A percentile compares a stretch with the other conserved stretches of the same genome.
Conservation (phyloP, 2,113 vertebrate species). For the Globicephala melas region DNA sequence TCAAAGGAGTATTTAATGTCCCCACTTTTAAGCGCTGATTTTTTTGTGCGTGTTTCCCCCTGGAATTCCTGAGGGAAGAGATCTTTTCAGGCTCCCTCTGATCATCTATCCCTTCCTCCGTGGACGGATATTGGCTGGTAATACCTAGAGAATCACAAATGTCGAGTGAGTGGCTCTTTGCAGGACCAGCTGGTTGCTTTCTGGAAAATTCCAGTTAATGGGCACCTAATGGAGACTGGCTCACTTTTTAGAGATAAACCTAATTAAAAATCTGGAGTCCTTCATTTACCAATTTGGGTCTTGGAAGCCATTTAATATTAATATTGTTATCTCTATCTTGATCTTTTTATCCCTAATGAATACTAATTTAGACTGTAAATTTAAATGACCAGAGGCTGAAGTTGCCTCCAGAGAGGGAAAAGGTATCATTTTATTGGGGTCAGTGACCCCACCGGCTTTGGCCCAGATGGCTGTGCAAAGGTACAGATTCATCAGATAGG, state of each 20-base stretch:
- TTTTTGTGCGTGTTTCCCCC: slow-evolving; percentile 36
- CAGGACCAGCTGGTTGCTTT: background rate
- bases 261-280: slow-evolving; percentile 6
- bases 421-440: background rate
- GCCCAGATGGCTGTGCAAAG: background rate
- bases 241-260: background rate
- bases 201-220: background rate
- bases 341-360: background rate
- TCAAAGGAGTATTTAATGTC: slow-evolving; percentile 62
- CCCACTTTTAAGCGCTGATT: slow-evolving; percentile 5
- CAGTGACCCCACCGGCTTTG: background rate
- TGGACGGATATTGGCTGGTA: background rate
- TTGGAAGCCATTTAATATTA: slow-evolving; percentile 19
- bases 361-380: slow-evolving; percentile 22
- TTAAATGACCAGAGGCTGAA: slow-evolving; percentile 4
- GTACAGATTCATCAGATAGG: background rate
- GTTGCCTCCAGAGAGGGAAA: background rate
- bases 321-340: slow-evolving; percentile 22
- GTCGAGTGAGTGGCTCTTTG: background rate
- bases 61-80: slow-evolving; percentile 33
- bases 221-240: background rate
- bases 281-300: slow-evolving; percentile 5
- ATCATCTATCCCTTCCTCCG: slow-evolving; percentile 9
- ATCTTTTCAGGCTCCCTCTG: slow-evolving; percentile 46
- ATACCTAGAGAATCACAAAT: background rate